Percentiles rank a stretch among this genome's conserved stretches.
phyloP scores from a whole-genome alignment of 2,113 vertebrate species.

The Orcinus orca region DNA sequence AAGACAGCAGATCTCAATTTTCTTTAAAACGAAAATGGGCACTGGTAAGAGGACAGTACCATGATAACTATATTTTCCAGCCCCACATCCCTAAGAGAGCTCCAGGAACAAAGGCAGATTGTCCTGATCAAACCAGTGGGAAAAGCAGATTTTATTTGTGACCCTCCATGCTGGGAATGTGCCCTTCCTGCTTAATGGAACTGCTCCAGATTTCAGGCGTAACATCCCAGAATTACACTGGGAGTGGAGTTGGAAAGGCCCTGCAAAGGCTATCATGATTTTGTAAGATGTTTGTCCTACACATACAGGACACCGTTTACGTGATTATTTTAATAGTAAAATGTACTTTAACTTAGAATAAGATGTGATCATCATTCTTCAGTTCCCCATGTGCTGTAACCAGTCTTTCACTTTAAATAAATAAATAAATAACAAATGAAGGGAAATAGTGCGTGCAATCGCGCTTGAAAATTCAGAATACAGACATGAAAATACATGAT shows the following conservation, averaged over 20 bases:
- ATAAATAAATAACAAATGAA: background rate
- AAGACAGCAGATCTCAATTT: background rate
- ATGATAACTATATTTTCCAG: background rate
- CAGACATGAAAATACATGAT: slow-evolving; percentile 14
- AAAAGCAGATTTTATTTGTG: background rate
- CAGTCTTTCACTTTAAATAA: background rate
- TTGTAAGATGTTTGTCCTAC: background rate
- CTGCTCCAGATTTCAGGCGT: background rate
- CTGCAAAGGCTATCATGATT: background rate
- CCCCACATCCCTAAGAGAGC: background rate
- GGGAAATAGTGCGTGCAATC: background rate
- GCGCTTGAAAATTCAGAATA: slow-evolving; percentile 3
- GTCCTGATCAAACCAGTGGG: background rate
- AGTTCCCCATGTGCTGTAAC: background rate
- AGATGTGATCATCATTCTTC: background rate
- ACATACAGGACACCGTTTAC: background rate
- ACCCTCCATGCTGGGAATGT: background rate
- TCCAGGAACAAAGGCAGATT: background rate
- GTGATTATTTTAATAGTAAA: background rate
- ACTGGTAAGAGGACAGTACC: background rate
- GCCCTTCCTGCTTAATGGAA: background rate
- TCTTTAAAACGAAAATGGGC: background rate
- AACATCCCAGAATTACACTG: background rate
- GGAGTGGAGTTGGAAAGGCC: background rate
- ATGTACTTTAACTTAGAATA: background rate